phyloP scores from a whole-genome alignment of 2,888 invertebrate genomes.

The Melikaiella ostensackeni region DNA sequence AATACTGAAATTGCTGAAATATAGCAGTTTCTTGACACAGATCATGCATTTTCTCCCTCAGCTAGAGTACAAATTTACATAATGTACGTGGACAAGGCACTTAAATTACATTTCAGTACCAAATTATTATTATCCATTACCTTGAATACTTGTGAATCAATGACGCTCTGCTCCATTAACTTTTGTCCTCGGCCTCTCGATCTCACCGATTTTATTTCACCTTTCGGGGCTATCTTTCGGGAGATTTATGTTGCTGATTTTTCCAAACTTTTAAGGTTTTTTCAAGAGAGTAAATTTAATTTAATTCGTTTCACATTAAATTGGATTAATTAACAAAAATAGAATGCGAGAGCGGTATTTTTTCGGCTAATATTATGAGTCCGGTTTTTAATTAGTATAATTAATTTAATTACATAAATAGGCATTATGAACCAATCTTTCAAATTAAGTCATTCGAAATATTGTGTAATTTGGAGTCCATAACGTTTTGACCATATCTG shows the following conservation, averaged over 20 bases:
- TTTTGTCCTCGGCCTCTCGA: constrained; percentile 11
- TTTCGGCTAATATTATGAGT: neutral
- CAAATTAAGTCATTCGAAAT: no score
- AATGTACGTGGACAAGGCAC: neutral
- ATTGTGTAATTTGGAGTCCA: no score
- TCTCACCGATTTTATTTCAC: constrained; percentile 2
- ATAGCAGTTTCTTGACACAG: no score
- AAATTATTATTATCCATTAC: constrained; percentile 14
- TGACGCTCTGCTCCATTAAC: constrained; percentile 19
- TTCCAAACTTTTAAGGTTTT: neutral
- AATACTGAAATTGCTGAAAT: no score
- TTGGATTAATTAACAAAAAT: neutral
- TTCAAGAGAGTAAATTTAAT: neutral
- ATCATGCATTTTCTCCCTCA: no score
- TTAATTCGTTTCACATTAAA: neutral
- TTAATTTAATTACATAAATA: neutral
- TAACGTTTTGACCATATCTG: no score
- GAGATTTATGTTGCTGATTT: neutral
- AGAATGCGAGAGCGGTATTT: neutral
- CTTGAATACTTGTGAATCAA: constrained; percentile 20
- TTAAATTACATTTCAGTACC: neutral
- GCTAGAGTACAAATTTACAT: neutral
- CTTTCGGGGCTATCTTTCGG: neutral
- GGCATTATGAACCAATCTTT: no score
- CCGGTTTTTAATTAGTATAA: neutral